phyloP scores from a whole-genome alignment of 2,113 vertebrate genomes.

The Xenopus laevis region DNA sequence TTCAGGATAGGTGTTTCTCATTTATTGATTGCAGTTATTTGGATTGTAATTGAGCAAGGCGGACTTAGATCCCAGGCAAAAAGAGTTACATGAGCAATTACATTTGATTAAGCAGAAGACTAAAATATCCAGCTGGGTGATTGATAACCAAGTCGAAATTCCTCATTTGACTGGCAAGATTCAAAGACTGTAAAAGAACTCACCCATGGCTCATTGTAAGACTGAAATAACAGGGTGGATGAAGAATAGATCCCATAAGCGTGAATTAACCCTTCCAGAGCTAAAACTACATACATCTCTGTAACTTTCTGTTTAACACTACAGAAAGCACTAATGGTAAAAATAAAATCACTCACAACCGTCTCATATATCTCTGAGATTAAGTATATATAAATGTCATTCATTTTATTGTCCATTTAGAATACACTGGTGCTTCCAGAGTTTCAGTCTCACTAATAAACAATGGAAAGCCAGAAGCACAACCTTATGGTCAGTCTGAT shows the following conservation, averaged over 20 bases:
- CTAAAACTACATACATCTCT: too few relatives aligned
- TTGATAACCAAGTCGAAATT: conserved; percentile 79
- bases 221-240: conserved; percentile 1
- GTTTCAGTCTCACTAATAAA: too few relatives aligned
- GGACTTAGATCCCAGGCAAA: conserved; percentile 67
- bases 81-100: conserved; percentile 79
- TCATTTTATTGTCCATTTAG: too few relatives aligned
- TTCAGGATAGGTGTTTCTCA: conserved; percentile 54
- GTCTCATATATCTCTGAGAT: too few relatives aligned
- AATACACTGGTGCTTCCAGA: too few relatives aligned
- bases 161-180: conserved; percentile 70
- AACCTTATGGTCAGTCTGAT: too few relatives aligned
- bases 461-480: too few relatives aligned
- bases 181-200: conserved; percentile 49
- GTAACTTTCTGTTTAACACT: too few relatives aligned
- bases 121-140: conserved; percentile 78
- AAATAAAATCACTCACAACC: too few relatives aligned
- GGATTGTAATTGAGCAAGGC: conserved; percentile 78
- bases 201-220: conserved; percentile 16
- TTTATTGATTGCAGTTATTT: conserved; percentile 77
- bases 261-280: background rate
- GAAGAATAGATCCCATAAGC: background rate
- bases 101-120: conserved; percentile 78
- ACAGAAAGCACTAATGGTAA: too few relatives aligned
- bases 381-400: too few relatives aligned